These are phyloP conservation scores for Oreochromis tanganicae DNA, from an alignment of 2,113 vertebrate genomes.

Conservation along the genomic window DNA sequence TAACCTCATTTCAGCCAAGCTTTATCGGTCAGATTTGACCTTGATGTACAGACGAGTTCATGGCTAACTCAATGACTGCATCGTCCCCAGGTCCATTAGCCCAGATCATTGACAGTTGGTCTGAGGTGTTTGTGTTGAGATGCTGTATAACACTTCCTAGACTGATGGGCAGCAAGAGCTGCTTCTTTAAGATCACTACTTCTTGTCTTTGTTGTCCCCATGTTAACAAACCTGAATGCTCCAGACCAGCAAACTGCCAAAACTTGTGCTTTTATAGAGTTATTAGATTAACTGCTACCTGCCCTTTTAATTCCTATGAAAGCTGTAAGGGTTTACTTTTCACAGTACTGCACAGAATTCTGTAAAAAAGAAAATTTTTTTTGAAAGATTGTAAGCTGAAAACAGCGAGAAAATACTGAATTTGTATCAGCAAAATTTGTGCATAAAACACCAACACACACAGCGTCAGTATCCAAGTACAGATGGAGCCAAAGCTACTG, in stretches of 20 bases:
- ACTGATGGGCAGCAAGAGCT: background rate
- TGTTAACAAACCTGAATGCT: background rate
- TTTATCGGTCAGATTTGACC: background rate
- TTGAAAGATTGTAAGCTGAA: background rate
- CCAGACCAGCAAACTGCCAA: background rate
- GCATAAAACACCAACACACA: background rate
- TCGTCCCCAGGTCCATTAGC: rapidly evolving
- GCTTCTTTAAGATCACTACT: background rate
- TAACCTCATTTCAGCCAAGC: background rate
- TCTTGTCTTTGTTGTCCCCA: background rate
- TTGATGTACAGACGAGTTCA: background rate
- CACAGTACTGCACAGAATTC: background rate
- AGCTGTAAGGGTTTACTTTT: background rate
- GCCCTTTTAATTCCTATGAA: background rate
- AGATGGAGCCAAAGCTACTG: background rate
- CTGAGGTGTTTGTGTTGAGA: background rate
- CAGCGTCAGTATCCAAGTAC: background rate
- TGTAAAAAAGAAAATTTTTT: background rate
- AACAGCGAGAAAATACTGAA: background rate
- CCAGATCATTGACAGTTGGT: background rate
- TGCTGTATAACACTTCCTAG: background rate
- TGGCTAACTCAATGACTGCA: background rate
- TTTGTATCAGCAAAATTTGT: background rate
- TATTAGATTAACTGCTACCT: background rate
- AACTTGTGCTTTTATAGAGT: background rate